Evolutionary conservation across 2,888 invertebrate species (phyloP).

Genomic region (Luperina testacea): DNA sequence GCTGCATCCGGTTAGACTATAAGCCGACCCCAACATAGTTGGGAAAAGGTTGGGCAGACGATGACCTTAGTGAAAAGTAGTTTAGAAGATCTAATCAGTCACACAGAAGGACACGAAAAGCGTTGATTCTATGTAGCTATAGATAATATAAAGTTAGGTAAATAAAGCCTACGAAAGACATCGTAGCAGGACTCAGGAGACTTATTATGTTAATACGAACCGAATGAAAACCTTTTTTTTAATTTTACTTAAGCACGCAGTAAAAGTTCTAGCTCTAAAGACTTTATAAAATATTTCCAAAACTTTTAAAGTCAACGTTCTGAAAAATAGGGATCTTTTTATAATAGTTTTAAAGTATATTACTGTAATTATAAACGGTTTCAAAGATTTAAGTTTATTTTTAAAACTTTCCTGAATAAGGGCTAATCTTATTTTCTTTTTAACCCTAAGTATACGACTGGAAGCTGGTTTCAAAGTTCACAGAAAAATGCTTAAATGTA

Average conservation of each 20-base stretch:
- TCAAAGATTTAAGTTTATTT: not conserved
- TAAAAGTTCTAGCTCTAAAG: slow-evolving; percentile 28
- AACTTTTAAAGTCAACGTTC: slow-evolving; percentile 34
- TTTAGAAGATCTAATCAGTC: not conserved
- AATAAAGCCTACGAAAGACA: not conserved
- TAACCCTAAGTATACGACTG: not conserved
- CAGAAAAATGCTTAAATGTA: not conserved
- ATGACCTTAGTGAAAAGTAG: not conserved
- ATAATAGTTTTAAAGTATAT: slow-evolving; percentile 46
- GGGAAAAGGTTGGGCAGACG: no score
- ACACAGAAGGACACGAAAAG: not conserved
- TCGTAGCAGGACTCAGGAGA: slow-evolving; percentile 12
- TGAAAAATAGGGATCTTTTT: slow-evolving; percentile 25
- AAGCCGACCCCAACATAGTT: no score
- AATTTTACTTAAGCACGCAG: slow-evolving; percentile 17
- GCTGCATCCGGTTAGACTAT: no score
- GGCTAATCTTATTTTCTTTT: slow-evolving; percentile 1
- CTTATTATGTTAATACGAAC: slow-evolving; percentile 39
- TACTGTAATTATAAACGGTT: slow-evolving; percentile 7
- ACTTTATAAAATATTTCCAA: slow-evolving; percentile 26
- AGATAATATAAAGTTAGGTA: not conserved
- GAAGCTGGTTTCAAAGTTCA: not conserved
- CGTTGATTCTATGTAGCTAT: not conserved
- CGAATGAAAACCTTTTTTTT: slow-evolving; percentile 38
- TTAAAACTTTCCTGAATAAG: not conserved